These are phyloP conservation scores for Netelia virgata DNA, from an alignment of 2,888 invertebrate species.

Conservation along the genomic window DNA sequence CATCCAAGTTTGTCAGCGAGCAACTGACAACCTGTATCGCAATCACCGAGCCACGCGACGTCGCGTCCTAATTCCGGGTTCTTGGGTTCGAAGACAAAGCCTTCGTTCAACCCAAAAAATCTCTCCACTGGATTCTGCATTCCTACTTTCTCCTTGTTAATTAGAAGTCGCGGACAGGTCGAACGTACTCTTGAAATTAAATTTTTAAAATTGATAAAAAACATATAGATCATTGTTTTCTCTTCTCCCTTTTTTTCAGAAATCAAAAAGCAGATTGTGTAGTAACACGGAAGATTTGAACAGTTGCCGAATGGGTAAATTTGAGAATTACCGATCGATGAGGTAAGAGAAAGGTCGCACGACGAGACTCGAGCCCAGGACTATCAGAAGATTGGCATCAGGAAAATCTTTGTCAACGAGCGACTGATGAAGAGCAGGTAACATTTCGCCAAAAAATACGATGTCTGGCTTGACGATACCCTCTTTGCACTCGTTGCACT, in stretches of 20 bases:
- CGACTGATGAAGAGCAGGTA: conserved; percentile 92
- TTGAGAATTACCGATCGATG: conserved; percentile 89
- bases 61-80: conserved; percentile 88
- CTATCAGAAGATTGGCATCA: conserved; percentile 95
- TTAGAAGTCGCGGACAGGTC: conserved; percentile 92
- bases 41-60: conserved; percentile 93
- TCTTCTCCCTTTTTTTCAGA: not conserved
- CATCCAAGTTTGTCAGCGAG: conserved; percentile 92
- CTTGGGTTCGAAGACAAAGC: conserved; percentile 89
- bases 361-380: conserved; percentile 97
- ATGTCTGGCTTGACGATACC: conserved; percentile 97
- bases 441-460: conserved; percentile 97
- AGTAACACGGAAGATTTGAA: not conserved
- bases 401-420: conserved; percentile 91
- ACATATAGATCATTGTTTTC: not conserved
- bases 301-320: conserved; percentile 26
- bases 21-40: conserved; percentile 92
- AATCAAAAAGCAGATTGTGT: conserved; percentile 17
- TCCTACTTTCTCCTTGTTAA: conserved; percentile 91
- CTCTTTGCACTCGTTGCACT: conserved; percentile 90
- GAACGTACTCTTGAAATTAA: conserved; percentile 87
- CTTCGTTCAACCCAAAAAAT: conserved; percentile 86
- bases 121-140: conserved; percentile 81
- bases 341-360: conserved; percentile 98
- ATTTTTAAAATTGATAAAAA: conserved; percentile 34